These are phyloP conservation scores for Phylloscopus trochiloides DNA, from an alignment of 2,113 vertebrate genomes.

Conservation along the genomic window DNA sequence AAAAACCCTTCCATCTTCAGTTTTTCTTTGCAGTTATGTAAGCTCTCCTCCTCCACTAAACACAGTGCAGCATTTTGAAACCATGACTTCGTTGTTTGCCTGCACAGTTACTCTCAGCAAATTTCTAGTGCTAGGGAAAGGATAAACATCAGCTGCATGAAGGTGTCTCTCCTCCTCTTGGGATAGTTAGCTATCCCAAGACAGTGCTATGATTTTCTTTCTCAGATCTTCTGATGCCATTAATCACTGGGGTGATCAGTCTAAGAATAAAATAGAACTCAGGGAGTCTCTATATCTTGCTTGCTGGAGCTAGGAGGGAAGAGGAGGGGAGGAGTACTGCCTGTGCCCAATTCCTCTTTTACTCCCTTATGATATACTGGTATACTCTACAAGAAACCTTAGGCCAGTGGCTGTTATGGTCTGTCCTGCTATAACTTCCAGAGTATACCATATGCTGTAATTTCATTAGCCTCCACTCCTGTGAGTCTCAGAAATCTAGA, in stretches of 20 bases:
- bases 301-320: neutral
- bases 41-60: neutral
- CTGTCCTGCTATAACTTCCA: neutral
- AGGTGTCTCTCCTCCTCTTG: neutral
- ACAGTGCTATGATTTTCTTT: neutral
- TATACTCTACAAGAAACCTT: neutral
- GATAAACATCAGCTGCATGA: neutral
- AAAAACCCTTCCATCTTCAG: neutral
- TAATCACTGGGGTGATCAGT: neutral
- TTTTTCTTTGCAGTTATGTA: neutral
- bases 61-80: neutral
- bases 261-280: neutral
- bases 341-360: neutral
- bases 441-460: neutral
- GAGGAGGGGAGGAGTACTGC: neutral
- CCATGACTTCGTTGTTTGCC: neutral
- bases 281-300: neutral
- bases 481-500: neutral
- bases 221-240: neutral
- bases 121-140: neutral
- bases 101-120: neutral
- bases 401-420: neutral
- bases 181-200: neutral
- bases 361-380: neutral
- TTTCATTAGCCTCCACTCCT: neutral